Conservation (phyloP, 2,113 vertebrate species). For the Ascaphus truei region DNA sequence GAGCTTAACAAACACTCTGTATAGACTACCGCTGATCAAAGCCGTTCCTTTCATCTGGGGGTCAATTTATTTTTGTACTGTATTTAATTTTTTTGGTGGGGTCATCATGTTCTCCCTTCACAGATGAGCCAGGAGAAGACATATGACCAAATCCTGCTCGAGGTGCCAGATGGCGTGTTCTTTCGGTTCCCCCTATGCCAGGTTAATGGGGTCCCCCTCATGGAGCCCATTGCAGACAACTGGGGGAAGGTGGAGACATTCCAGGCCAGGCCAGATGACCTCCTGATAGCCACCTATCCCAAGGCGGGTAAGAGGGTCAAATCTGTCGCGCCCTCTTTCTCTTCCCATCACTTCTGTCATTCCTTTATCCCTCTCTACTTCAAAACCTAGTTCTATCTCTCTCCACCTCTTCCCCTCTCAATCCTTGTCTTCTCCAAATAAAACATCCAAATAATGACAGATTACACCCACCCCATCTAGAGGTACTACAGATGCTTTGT, state of each 20-base stretch:
- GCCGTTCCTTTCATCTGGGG: no score
- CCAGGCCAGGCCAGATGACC: constrained; percentile 61
- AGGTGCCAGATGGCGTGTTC: constrained; percentile 24
- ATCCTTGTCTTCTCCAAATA: no score
- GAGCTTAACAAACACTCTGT: no score
- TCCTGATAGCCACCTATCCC: constrained; percentile 74
- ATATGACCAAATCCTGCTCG: neutral
- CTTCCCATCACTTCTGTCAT: no score
- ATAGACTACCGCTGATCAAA: no score
- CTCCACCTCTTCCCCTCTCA: no score
- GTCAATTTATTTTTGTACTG: no score
- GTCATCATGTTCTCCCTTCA: no score
- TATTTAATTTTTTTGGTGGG: no score
- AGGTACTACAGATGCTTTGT: no score
- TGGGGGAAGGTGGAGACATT: constrained; percentile 62
- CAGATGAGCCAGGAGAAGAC: neutral
- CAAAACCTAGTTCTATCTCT: neutral
- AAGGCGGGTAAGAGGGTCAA: constrained; percentile 54
- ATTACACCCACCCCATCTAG: no score
- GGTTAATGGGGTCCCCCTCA: constrained; percentile 58
- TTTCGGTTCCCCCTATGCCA: constrained; percentile 56
- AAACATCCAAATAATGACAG: neutral
- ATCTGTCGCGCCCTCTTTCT: neutral
- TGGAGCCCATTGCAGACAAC: constrained; percentile 49
- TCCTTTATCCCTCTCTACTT: no score